Conservation (phyloP, 2,113 vertebrate genomes). For the Dinomys branickii region DNA sequence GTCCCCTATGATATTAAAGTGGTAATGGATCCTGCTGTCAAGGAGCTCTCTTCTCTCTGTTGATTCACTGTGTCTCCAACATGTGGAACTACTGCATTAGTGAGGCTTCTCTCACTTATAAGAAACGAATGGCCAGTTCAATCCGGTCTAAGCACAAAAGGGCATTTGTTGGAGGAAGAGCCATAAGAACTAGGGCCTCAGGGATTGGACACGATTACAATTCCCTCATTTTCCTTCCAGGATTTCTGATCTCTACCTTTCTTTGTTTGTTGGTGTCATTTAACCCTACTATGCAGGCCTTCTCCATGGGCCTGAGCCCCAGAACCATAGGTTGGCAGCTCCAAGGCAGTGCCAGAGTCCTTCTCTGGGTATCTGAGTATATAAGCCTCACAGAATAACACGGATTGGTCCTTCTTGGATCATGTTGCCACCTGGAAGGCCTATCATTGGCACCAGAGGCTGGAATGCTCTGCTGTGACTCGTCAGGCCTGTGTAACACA, state of each 20-base stretch:
- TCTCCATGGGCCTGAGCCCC: background rate
- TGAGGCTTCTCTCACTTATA: background rate
- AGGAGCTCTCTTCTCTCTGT: background rate
- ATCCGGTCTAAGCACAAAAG: background rate
- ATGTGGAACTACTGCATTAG: background rate
- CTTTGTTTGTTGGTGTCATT: background rate
- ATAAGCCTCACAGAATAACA: background rate
- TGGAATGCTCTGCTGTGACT: background rate
- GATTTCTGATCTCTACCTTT: background rate
- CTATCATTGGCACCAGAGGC: background rate
- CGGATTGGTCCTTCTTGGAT: background rate
- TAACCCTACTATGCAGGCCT: background rate
- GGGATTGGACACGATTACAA: background rate
- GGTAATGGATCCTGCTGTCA: background rate
- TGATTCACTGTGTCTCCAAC: background rate
- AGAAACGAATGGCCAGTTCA: background rate
- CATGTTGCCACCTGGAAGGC: background rate
- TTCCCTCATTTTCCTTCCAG: background rate
- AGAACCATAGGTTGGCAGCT: background rate
- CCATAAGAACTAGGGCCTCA: background rate
- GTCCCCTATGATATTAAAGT: background rate
- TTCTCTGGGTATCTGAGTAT: background rate
- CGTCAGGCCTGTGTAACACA: background rate
- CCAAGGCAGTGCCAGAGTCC: background rate
- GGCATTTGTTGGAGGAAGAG: background rate